Evolutionary conservation across 2,113 vertebrate genomes (phyloP).

Genomic region (Menidia beryllina): DNA sequence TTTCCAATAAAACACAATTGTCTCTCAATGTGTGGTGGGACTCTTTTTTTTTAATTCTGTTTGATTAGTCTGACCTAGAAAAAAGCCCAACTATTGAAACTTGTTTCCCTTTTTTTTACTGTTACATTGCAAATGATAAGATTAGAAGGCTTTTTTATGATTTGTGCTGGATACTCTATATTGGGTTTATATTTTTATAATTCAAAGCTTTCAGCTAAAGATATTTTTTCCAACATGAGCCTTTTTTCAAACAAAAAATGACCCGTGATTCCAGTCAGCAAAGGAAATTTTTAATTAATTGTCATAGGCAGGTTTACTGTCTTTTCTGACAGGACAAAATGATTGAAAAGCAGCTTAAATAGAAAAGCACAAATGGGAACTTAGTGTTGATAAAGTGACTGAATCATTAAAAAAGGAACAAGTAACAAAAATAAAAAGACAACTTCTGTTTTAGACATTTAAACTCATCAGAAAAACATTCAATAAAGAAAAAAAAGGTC

Average conservation of each 20-base stretch:
- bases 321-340: not conserved
- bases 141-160: too few relatives aligned
- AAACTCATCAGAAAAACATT: not conserved
- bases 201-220: too few relatives aligned
- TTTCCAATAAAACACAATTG: too few relatives aligned
- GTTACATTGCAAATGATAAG: too few relatives aligned
- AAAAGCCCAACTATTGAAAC: too few relatives aligned
- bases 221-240: not conserved
- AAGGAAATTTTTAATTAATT: slow-evolving; percentile 8
- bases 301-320: slow-evolving; percentile 7
- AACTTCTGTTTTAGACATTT: not conserved
- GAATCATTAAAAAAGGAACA: not conserved
- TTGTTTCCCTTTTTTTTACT: too few relatives aligned
- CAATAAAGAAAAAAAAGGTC: not conserved
- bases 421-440: slow-evolving; percentile 38
- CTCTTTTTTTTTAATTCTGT: too few relatives aligned
- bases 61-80: too few relatives aligned
- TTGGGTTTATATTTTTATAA: too few relatives aligned
- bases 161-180: not conserved
- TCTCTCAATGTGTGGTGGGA: too few relatives aligned
- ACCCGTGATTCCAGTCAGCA: not conserved
- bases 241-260: not conserved
- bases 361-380: slow-evolving; percentile 11
- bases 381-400: slow-evolving; percentile 2
- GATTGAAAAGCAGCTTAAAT: slow-evolving; percentile 26